Evolutionary conservation across 1,140 invertebrate species (phyloP).

Genomic region (Orius insidiosus): DNA sequence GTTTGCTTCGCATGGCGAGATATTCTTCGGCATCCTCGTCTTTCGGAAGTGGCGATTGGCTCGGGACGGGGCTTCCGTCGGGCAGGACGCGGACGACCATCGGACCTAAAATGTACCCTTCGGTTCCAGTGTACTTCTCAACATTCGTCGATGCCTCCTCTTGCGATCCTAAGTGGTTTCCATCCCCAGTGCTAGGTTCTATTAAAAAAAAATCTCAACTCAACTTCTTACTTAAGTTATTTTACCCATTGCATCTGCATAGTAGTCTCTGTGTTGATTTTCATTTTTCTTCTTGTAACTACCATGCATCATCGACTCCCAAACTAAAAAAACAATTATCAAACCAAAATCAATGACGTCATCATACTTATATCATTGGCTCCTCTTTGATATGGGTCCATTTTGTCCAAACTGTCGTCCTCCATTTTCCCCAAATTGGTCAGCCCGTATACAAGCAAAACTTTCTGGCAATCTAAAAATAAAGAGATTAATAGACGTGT

Average conservation of each 20-base stretch:
- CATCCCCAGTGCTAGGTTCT: slow-evolving; percentile 22
- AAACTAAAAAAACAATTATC: slow-evolving; percentile 43
- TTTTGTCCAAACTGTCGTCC: slow-evolving; percentile 39
- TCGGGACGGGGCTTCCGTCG: slow-evolving; percentile 41
- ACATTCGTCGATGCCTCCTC: slow-evolving; percentile 25
- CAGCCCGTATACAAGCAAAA: slow-evolving; percentile 41
- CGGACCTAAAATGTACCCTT: slow-evolving; percentile 27
- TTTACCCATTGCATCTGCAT: slow-evolving; percentile 26
- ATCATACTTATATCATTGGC: slow-evolving; percentile 44
- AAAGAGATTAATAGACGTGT: slow-evolving; percentile 5
- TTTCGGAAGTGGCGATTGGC: slow-evolving; percentile 32
- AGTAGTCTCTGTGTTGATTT: slow-evolving; percentile 21
- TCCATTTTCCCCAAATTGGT: slow-evolving; percentile 41
- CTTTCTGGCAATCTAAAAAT: slow-evolving; percentile 40
- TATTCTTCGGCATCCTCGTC: slow-evolving; percentile 43
- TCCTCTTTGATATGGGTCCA: slow-evolving; percentile 51
- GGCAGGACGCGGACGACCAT: slow-evolving; percentile 43
- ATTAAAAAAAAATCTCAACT: background rate
- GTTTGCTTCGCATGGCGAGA: slow-evolving; percentile 21
- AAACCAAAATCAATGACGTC: slow-evolving; percentile 12
- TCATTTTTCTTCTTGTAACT: slow-evolving; percentile 23
- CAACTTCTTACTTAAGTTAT: too few relatives aligned
- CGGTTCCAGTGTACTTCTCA: slow-evolving; percentile 17
- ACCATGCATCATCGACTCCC: slow-evolving; percentile 42
- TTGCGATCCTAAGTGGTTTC: slow-evolving; percentile 26